These are phyloP conservation scores for Crocuta crocuta DNA, from an alignment of 2,113 vertebrate species.

Conservation along the genomic window DNA sequence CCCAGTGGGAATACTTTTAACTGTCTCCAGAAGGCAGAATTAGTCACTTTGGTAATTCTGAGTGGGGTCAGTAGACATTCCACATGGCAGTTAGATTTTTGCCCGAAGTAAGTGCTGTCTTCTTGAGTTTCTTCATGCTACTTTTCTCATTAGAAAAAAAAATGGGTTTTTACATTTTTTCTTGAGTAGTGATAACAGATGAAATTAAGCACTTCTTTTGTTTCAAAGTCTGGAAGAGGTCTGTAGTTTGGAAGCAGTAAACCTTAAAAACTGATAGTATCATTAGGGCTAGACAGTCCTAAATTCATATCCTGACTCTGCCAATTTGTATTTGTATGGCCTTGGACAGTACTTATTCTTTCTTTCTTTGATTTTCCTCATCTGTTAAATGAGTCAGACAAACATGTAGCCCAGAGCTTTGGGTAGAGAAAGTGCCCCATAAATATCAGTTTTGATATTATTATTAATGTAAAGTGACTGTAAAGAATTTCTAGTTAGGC, in stretches of 20 bases:
- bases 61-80: not conserved
- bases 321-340: not conserved
- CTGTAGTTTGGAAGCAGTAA: not conserved
- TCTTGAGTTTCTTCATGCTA: not conserved
- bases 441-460: not conserved
- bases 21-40: not conserved
- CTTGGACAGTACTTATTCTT: not conserved
- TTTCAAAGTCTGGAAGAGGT: not conserved
- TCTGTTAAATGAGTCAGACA: not conserved
- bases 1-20: not conserved
- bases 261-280: not conserved
- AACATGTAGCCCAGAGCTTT: not conserved
- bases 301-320: not conserved
- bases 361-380: not conserved
- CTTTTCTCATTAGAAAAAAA: not conserved
- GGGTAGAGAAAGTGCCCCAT: not conserved
- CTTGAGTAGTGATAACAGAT: not conserved
- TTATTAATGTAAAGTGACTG: not conserved
- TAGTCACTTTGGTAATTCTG: not conserved
- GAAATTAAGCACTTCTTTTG: not conserved
- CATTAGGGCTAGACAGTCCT: not conserved
- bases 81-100: not conserved
- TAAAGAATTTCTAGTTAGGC: not conserved
- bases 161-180: not conserved
- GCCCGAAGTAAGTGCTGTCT: not conserved